These are phyloP conservation scores for Tursiops truncatus DNA, from an alignment of 2,113 vertebrate genomes.

Conservation along the genomic window DNA sequence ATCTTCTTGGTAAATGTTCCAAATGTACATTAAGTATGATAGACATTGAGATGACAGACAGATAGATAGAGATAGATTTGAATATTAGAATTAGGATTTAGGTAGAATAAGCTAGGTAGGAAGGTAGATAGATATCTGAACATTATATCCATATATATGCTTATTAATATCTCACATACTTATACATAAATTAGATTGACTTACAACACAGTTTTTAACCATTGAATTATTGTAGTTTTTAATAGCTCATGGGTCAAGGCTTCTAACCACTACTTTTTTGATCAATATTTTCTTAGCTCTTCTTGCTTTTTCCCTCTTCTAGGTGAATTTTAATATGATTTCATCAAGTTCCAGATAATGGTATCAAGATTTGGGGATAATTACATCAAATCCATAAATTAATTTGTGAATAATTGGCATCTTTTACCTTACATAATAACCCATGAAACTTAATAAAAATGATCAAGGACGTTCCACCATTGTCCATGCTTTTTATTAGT, in stretches of 20 bases:
- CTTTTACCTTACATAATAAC: neutral
- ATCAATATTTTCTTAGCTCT: neutral
- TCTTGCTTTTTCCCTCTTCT: neutral
- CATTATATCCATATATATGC: neutral
- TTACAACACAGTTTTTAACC: neutral
- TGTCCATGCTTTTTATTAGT: neutral
- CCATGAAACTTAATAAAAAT: neutral
- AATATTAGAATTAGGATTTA: neutral
- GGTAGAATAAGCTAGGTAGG: neutral
- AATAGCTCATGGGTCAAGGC: neutral
- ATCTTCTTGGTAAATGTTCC: constrained; percentile 7
- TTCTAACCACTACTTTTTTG: neutral
- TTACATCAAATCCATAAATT: neutral
- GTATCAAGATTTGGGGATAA: neutral
- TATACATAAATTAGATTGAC: neutral
- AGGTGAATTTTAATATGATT: constrained; percentile 11
- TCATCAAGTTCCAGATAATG: neutral
- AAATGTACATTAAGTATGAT: neutral
- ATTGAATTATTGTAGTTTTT: neutral
- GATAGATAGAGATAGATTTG: neutral
- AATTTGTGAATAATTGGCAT: constrained; percentile 18
- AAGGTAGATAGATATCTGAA: neutral
- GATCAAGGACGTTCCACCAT: neutral
- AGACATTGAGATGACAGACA: neutral
- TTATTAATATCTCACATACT: neutral